These are phyloP conservation scores for Myripristis jacobus DNA, from an alignment of 2,797 vertebrate genomes.

Conservation along the genomic window DNA sequence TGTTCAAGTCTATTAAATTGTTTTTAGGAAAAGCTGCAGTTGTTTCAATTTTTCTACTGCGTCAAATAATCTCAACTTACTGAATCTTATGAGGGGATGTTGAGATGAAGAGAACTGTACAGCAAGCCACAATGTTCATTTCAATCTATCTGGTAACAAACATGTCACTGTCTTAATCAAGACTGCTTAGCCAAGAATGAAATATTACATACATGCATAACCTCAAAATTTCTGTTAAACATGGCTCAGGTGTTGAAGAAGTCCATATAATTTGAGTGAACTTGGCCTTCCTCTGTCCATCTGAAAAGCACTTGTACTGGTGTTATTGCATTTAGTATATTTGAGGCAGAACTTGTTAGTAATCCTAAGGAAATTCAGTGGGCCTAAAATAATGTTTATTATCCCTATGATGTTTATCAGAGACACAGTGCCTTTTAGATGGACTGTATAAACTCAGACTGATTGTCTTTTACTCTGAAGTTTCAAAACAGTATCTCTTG, in stretches of 20 bases:
- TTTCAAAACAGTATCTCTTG: neutral
- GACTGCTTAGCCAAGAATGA: neutral
- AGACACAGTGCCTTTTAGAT: neutral
- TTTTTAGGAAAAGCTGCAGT: slow-evolving; percentile 58
- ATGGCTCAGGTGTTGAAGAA: slow-evolving; percentile 4
- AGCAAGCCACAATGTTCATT: no score
- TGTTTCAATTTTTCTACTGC: slow-evolving; percentile 2
- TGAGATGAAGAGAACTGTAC: neutral
- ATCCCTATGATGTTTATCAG: no score
- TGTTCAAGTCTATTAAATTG: slow-evolving; percentile 60
- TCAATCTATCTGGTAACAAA: neutral
- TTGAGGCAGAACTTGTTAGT: neutral
- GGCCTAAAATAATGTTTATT: neutral
- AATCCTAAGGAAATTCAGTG: no score
- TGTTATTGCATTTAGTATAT: neutral
- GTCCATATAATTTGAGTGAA: neutral
- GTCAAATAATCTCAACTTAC: neutral
- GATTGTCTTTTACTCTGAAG: neutral
- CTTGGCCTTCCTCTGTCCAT: neutral
- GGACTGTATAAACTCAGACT: neutral
- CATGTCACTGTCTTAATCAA: neutral
- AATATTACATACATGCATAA: neutral
- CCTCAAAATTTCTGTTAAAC: slow-evolving; percentile 11
- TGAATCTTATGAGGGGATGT: neutral
- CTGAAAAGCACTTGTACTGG: no score